Base-by-base conservation (phyloP, 2,113 vertebrate genomes). In the Orthonyx spaldingii region DNA sequence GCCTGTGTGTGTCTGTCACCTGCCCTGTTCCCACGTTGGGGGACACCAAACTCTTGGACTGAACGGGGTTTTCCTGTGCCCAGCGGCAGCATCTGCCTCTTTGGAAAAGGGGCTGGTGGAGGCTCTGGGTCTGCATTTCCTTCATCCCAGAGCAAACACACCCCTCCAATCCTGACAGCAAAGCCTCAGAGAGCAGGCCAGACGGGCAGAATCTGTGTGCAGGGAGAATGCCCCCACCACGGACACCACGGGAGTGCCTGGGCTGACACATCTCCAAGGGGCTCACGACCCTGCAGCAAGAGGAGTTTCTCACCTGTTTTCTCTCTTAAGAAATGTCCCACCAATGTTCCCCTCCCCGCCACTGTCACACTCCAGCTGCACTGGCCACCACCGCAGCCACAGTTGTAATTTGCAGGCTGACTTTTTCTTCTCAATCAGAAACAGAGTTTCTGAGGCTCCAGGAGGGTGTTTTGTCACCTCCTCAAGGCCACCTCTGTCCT, bases 21-120 rank as follows among this genome's bases (percentile, higher is more conserved):
- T 20, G 39, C 61, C 10, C 41, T 27, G n/a, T 86, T 17, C 9
- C 42, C 18, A 8, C 0, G 0, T 0, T 30, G 27, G 8, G 20
- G n/a, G 39, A 83, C 33, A 72, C 15, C 18, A 9, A 79, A 19
- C 28, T 75, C 59, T 65, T 8, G 3, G 12, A 22, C 42, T 22
- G 10, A 30, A 33, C 13, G 42, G 7, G 2, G 2, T 11, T 89
- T 78, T 91, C 44, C 37, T 11, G 0, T 28, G 22, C 19, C 16
- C 2, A 2, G 16, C 0, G 0, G 7, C 53, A 69, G 37, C 14
- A 26, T 28, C 27, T 1, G 0, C 11, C 35, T 41, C 18, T 68
- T 28, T 0, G 1, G 71, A 72, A 83, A 46, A n/a, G 11, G 10
- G 4, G 13, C 17, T 53, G 41, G 21, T 68, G 12, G 49, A 59